Evolutionary conservation across 2,113 vertebrate species (phyloP).

Genomic region (Colaptes auratus): DNA sequence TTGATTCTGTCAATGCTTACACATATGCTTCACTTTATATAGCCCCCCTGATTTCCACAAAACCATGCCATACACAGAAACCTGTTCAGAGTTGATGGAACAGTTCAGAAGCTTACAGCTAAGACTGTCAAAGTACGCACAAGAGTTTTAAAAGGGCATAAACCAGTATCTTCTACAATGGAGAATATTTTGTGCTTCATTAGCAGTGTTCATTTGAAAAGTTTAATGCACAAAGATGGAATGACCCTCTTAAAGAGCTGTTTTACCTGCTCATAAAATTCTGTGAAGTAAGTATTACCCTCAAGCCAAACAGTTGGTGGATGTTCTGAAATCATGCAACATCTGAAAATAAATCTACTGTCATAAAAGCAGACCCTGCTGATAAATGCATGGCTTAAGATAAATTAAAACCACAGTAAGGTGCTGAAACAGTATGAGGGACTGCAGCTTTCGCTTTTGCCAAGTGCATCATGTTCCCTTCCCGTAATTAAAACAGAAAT

Average conservation of each 20-base stretch:
- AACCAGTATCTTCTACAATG: neutral
- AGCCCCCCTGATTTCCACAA: neutral
- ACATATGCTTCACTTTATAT: neutral
- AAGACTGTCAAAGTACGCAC: neutral
- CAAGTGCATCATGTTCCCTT: slow-evolving; percentile 71
- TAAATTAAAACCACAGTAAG: slow-evolving; percentile 40
- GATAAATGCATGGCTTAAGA: neutral
- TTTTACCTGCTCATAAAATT: neutral
- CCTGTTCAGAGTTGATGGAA: neutral
- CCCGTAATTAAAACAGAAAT: slow-evolving; percentile 78
- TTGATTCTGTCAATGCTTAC: neutral
- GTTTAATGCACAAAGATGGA: neutral
- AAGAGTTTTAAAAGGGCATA: neutral
- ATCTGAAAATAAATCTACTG: neutral
- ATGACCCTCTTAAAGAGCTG: neutral
- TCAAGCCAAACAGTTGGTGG: neutral
- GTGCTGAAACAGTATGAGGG: slow-evolving; percentile 54
- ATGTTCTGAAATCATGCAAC: neutral
- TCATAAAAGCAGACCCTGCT: neutral
- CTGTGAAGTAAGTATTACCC: neutral
- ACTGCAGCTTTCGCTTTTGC: slow-evolving; percentile 74
- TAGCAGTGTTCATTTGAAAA: neutral
- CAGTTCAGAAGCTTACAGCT: neutral
- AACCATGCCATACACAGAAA: neutral
- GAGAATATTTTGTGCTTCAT: neutral